Evolutionary conservation across 2,888 invertebrate species (phyloP), one percentile per base, ranked within the genome.

Genomic region (Tetragonula carbonaria): DNA sequence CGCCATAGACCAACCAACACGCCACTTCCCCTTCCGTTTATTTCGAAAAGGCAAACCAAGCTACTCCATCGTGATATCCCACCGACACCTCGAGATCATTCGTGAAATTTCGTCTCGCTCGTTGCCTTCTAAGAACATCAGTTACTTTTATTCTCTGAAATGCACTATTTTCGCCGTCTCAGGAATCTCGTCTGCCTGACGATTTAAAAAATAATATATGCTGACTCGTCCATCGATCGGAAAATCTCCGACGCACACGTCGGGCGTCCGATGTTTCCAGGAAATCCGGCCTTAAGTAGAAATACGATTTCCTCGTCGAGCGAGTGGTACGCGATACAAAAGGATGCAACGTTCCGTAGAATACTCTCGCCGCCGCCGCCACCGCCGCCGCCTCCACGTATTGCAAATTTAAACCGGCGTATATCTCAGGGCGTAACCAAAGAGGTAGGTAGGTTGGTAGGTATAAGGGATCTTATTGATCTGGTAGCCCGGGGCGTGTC

Each of bases 401-500:
- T 79, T 73, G 87, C 78, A 80, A 85, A 89, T 89, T 87, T 87
- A 87, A 87, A 89, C 74, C 86, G 84, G 68, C 78, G 84, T 87
- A 89, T 90, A 89, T 91, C 91, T 90, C 89, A 93, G 93, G 93
- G 93, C 93, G 93, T 93, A 93, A 91, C 93, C 93, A 90, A 92
- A 92, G 91, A 91, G 90, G 88, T 90, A 88, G 91, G 85, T 85
- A 87, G 85, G 86, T 78, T 78, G 87, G 84, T 89, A 84, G 84
- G 84, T 88, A 90, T 93, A 92, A 93, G 93, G 94, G 94, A 94
- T 94, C 94, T 94, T 94, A 94, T 94, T 94, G 94, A 94, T 94
- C 94, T 94, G 94, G 94, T 94, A 94, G 94, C 94, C 94, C 89
- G 94, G 94, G 94, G 94, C 94, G 94, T 94, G 94, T 94, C 94